These are phyloP conservation scores for Etheostoma nigrum DNA, from an alignment of 2,797 vertebrate genomes.

Conservation along the genomic window DNA sequence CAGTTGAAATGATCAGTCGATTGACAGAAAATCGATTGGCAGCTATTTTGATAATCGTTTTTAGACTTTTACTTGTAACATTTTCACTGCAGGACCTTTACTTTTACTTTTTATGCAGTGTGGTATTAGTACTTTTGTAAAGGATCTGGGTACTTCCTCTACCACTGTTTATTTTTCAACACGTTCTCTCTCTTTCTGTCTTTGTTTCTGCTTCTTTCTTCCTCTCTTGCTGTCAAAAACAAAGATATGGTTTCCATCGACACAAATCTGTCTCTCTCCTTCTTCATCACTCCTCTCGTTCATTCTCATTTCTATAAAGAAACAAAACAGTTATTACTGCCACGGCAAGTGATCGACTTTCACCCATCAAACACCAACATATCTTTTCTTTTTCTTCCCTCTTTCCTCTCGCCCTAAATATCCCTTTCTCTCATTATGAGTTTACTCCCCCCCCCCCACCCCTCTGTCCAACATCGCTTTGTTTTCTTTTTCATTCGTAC, in stretches of 20 bases:
- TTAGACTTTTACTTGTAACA: no score
- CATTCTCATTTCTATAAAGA: conserved; percentile 32
- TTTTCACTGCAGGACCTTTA: no score
- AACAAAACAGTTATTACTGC: conserved; percentile 7
- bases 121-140: no score
- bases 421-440: conserved; percentile 46
- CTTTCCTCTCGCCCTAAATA: conserved; percentile 52
- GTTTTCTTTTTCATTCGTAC: conserved; percentile 54
- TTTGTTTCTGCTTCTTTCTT: not conserved
- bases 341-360: conserved; percentile 50
- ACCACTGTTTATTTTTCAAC: not conserved
- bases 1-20: no score
- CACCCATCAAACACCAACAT: conserved; percentile 47
- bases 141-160: not conserved
- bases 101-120: no score
- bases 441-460: not conserved
- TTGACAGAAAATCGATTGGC: no score
- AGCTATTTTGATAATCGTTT: no score
- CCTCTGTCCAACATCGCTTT: conserved; percentile 42
- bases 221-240: not conserved
- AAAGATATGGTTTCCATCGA: conserved; percentile 29
- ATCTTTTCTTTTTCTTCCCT: conserved; percentile 29
- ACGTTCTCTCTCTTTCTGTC: not conserved
- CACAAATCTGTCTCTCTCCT: conserved; percentile 16
- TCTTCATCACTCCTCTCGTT: conserved; percentile 20